These are phyloP conservation scores for Nineta flava DNA, from an alignment of 2,888 invertebrate genomes.

Conservation along the genomic window DNA sequence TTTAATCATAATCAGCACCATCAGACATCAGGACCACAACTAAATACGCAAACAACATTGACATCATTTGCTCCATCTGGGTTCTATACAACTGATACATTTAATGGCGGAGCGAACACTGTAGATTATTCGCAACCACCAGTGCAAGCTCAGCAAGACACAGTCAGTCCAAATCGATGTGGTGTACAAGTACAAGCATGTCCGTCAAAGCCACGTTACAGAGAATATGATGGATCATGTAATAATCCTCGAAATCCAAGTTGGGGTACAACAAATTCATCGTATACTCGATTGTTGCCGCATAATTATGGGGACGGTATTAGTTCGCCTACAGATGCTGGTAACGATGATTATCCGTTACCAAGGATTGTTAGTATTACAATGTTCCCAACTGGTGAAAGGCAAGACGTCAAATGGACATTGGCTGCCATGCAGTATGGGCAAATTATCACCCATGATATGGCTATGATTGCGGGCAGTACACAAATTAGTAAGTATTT, in stretches of 20 bases:
- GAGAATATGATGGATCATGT: constrained; percentile 82
- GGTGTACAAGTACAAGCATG: constrained; percentile 29
- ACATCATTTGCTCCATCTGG: not conserved
- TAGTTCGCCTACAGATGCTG: constrained; percentile 37
- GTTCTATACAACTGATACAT: not conserved
- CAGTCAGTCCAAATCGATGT: constrained; percentile 33
- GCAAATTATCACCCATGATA: constrained; percentile 65
- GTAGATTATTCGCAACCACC: constrained; percentile 7
- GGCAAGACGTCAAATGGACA: constrained; percentile 57
- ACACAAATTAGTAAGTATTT: constrained; percentile 56
- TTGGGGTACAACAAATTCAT: constrained; percentile 64
- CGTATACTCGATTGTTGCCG: constrained; percentile 45
- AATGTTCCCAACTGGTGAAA: constrained; percentile 51
- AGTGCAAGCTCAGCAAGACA: constrained; percentile 23
- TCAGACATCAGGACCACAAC: too few species aligned
- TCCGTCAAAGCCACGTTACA: constrained; percentile 44
- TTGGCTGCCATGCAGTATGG: constrained; percentile 67
- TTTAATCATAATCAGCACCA: constrained; percentile 1
- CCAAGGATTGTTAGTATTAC: constrained; percentile 57
- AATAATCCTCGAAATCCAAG: constrained; percentile 75
- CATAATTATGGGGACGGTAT: constrained; percentile 54
- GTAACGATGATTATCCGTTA: constrained; percentile 42
- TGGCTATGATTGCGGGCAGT: constrained; percentile 54
- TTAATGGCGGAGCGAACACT: not conserved
- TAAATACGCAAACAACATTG: not conserved